phyloP scores from a whole-genome alignment of 2,888 invertebrate species.

The Cephonodes hylas region DNA sequence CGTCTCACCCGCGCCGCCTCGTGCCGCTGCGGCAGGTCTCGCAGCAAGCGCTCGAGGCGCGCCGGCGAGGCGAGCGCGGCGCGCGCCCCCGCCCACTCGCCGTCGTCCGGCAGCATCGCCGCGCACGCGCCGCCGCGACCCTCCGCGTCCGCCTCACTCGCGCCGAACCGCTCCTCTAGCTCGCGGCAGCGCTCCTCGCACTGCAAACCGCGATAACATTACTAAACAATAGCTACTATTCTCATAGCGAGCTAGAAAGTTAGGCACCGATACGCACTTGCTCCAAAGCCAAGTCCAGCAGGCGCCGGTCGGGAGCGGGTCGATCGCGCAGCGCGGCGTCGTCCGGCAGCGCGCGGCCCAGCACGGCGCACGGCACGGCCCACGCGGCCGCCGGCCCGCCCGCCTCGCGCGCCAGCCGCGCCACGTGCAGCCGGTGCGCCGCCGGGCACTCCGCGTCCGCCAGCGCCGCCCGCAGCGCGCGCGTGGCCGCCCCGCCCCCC shows the following conservation, averaged over 20 bases:
- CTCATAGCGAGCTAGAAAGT: too few species aligned
- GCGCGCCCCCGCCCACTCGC: constrained; percentile 46
- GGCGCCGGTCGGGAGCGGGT: constrained; percentile 7
- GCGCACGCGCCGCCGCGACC: constrained; percentile 16
- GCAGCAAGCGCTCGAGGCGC: constrained; percentile 23
- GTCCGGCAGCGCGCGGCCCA: constrained; percentile 28
- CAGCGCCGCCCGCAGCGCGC: constrained; percentile 33
- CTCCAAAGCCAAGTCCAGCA: constrained; percentile 20
- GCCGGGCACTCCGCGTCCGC: constrained; percentile 20
- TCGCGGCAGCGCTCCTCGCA: constrained; percentile 41
- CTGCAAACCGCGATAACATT: constrained; percentile 22
- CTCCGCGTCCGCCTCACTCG: constrained; percentile 18
- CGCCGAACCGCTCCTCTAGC: constrained; percentile 31
- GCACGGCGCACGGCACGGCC: constrained; percentile 29
- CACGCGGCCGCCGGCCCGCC: constrained; percentile 26
- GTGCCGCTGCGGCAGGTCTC: constrained; percentile 22
- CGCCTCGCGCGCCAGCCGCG: constrained; percentile 33
- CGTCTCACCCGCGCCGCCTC: constrained; percentile 22
- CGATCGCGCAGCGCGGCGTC: constrained; percentile 21
- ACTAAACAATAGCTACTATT: too few species aligned
- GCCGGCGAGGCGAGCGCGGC: constrained; percentile 27
- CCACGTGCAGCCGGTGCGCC: constrained; percentile 39
- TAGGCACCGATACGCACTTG: constrained; percentile 16
- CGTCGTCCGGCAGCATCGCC: constrained; percentile 40
- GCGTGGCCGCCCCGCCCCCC: constrained; percentile 32